phyloP scores from a whole-genome alignment of 2,888 invertebrate genomes.

The Cantharis rufa region DNA sequence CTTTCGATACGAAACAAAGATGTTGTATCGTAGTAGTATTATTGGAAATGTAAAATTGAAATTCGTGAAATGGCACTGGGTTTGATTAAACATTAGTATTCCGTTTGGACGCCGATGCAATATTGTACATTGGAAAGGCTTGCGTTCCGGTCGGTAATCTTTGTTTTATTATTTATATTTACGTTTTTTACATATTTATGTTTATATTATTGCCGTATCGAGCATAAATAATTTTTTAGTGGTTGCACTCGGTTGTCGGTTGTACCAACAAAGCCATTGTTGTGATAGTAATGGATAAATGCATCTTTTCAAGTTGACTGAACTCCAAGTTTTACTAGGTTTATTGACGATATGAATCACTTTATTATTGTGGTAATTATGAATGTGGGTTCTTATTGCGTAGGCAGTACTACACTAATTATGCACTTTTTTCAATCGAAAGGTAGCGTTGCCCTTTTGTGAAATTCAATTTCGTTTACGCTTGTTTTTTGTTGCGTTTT shows the following conservation, averaged over 20 bases:
- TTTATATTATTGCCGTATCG: background rate
- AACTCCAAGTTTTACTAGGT: slow-evolving; percentile 7
- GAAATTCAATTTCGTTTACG: background rate
- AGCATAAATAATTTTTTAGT: background rate
- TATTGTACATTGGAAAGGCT: background rate
- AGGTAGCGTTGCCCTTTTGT: background rate
- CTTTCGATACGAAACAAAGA: background rate
- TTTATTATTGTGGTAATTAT: slow-evolving; percentile 15
- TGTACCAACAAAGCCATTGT: slow-evolving; percentile 5
- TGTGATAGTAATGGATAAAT: slow-evolving; percentile 9
- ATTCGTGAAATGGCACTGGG: slow-evolving; percentile 1
- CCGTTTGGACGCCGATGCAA: background rate
- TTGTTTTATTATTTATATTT: background rate
- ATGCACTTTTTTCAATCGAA: background rate
- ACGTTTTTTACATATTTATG: background rate
- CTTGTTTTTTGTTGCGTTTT: background rate
- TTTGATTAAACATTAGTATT: background rate
- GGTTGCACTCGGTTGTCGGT: background rate
- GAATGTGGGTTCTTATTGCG: slow-evolving; percentile 10
- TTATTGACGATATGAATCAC: slow-evolving; percentile 16
- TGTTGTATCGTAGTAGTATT: background rate
- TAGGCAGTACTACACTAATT: slow-evolving; percentile 13
- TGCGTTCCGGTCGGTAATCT: background rate
- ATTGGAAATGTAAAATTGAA: background rate
- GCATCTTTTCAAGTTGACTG: slow-evolving; percentile 21